A percentile compares a stretch with the other conserved stretches of the same genome.
These are phyloP conservation scores for Rhynchomys soricoides DNA, from an alignment of 2,113 vertebrate genomes.

Conservation along the genomic window DNA sequence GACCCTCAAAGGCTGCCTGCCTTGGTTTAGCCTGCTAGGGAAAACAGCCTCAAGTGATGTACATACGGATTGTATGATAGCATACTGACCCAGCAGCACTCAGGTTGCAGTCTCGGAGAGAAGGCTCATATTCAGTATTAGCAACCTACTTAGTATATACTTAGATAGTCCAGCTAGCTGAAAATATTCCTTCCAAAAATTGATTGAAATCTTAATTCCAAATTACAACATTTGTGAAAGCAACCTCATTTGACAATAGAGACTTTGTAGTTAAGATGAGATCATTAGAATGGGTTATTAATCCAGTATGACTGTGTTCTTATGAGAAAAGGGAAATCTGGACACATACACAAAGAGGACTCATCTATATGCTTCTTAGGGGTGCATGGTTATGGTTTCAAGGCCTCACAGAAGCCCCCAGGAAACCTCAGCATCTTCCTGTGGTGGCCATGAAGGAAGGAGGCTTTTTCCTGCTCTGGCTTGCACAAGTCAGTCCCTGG, in stretches of 20 bases:
- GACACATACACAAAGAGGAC: background rate
- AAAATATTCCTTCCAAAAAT: background rate
- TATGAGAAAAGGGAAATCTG: conserved; percentile 15
- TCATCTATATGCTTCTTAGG: background rate
- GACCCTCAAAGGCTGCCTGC: too few species aligned
- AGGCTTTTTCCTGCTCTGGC: background rate
- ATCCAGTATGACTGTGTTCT: background rate
- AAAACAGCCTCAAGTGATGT: background rate
- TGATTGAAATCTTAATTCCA: background rate
- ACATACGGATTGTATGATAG: background rate
- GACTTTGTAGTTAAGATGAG: conserved; percentile 9
- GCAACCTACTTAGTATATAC: background rate
- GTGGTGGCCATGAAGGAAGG: background rate
- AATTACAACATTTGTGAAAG: background rate
- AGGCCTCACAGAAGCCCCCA: background rate
- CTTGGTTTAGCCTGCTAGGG: too few species aligned
- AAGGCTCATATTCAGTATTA: background rate
- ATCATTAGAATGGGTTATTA: background rate
- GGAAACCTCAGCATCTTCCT: background rate
- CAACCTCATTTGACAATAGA: background rate
- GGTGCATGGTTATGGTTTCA: background rate
- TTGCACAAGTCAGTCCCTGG: too few species aligned
- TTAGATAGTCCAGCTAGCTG: background rate
- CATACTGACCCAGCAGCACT: background rate
- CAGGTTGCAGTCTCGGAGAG: background rate